These are phyloP conservation scores for Catharus bicknelli DNA, from an alignment of 2,113 vertebrate species.

Conservation along the genomic window DNA sequence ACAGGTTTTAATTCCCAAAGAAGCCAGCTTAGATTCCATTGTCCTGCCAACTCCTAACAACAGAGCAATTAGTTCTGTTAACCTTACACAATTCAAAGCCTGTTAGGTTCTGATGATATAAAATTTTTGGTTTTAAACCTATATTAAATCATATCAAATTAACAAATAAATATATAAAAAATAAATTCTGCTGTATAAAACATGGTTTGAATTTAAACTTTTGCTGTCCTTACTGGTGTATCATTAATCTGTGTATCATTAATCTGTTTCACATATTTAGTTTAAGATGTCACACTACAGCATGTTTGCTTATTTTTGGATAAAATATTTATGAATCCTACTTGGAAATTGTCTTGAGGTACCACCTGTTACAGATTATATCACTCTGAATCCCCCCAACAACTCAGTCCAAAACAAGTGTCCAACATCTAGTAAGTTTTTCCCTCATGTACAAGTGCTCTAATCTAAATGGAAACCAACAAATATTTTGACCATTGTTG, in stretches of 20 bases:
- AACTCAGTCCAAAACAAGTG: background rate
- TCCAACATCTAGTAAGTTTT: background rate
- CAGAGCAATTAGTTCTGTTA: slow-evolving; percentile 18
- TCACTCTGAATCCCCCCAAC: background rate
- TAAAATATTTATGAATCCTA: background rate
- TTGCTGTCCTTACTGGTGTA: background rate
- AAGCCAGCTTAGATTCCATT: slow-evolving; percentile 88
- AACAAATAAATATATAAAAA: background rate
- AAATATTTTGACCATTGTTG: background rate
- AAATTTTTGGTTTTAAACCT: background rate
- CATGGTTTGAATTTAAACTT: background rate
- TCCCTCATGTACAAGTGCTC: background rate
- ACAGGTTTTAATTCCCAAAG: slow-evolving; percentile 89
- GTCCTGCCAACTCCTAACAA: slow-evolving; percentile 89
- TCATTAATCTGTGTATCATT: background rate
- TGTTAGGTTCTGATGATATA: background rate
- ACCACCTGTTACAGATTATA: background rate
- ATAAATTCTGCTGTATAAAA: background rate
- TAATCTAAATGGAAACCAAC: background rate
- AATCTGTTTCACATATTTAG: background rate
- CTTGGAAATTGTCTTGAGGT: background rate
- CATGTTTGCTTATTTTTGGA: background rate
- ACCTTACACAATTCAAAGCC: background rate
- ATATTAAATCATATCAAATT: background rate
- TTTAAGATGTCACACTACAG: background rate